Conservation (phyloP, 2,113 vertebrate species). For the Bufo gargarizans region DNA sequence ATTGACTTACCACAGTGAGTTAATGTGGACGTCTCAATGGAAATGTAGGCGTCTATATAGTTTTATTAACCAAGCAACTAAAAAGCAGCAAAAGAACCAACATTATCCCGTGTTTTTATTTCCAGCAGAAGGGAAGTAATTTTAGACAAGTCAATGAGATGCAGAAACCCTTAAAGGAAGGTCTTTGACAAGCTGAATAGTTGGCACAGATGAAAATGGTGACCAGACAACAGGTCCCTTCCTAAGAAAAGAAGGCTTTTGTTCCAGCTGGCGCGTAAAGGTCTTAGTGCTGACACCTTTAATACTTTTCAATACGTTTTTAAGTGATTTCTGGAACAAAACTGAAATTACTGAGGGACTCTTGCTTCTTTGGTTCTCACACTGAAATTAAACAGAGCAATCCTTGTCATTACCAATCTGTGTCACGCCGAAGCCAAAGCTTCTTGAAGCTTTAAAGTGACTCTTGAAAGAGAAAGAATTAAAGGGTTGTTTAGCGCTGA, state of each 20-base stretch:
- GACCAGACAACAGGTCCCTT: background rate
- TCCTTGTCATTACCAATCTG: conserved; percentile 36
- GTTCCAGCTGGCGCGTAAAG: conserved; percentile 57
- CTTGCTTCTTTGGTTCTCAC: conserved; percentile 45
- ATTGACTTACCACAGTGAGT: conserved; percentile 9
- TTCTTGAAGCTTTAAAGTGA: conserved; percentile 10
- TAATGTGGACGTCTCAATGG: background rate
- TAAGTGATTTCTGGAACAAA: conserved; percentile 59
- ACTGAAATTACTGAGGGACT: conserved; percentile 37
- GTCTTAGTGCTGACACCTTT: conserved; percentile 55
- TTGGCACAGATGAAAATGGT: conserved; percentile 59
- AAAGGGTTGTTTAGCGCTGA: conserved; percentile 17
- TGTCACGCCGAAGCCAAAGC: background rate
- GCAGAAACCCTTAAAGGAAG: conserved; percentile 54
- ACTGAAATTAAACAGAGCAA: conserved; percentile 33
- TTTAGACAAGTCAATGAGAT: conserved; percentile 47
- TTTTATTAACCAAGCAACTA: conserved; percentile 25
- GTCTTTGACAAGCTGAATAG: conserved; percentile 51
- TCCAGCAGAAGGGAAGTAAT: background rate
- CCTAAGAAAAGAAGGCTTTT: conserved; percentile 57
- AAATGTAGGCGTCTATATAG: background rate
- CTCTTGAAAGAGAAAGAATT: conserved; percentile 32
- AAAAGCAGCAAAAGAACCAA: conserved; percentile 16
- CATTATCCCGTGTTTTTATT: conserved; percentile 46
- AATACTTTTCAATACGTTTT: conserved; percentile 56